Conservation (phyloP, 2,888 invertebrate species). For the Desoria tigrina region DNA sequence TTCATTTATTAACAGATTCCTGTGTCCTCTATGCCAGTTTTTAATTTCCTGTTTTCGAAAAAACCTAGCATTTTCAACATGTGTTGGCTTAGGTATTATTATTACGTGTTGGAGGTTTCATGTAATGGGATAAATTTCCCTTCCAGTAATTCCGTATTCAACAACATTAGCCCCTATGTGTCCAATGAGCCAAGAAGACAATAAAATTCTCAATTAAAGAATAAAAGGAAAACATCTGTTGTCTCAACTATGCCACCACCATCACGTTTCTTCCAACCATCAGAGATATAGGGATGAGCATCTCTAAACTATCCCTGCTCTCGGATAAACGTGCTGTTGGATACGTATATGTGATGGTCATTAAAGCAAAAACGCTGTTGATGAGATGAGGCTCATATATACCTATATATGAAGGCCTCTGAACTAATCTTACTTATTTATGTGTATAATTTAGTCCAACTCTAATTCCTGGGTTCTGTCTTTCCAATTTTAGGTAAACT, state of each 20-base stretch:
- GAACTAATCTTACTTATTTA: too few species aligned
- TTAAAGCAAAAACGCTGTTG: too few species aligned
- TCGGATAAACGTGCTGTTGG: too few species aligned
- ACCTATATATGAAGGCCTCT: too few species aligned
- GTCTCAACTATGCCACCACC: slow-evolving; percentile 12
- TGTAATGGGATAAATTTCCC: slow-evolving; percentile 3
- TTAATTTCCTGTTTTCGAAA: slow-evolving; percentile 19
- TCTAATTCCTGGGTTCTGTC: slow-evolving; percentile 6
- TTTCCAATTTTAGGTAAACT: slow-evolving; percentile 22
- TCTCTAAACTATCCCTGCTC: too few species aligned
- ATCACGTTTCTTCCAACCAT: too few species aligned
- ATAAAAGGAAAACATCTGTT: slow-evolving; percentile 48
- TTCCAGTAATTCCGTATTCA: background rate
- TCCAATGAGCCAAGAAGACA: slow-evolving; percentile 34
- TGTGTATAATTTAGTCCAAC: slow-evolving; percentile 13
- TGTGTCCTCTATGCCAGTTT: background rate
- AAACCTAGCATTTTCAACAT: background rate
- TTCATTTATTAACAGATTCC: too few species aligned
- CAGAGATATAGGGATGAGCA: too few species aligned
- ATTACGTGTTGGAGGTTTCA: background rate
- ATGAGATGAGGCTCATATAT: too few species aligned
- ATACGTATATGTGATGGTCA: too few species aligned
- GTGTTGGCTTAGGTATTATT: slow-evolving; percentile 1
- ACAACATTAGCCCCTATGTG: slow-evolving; percentile 5
- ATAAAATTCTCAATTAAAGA: slow-evolving; percentile 48